Evolutionary conservation across 2,113 vertebrate species (phyloP).

Genomic region (Seriola quinqueradiata): DNA sequence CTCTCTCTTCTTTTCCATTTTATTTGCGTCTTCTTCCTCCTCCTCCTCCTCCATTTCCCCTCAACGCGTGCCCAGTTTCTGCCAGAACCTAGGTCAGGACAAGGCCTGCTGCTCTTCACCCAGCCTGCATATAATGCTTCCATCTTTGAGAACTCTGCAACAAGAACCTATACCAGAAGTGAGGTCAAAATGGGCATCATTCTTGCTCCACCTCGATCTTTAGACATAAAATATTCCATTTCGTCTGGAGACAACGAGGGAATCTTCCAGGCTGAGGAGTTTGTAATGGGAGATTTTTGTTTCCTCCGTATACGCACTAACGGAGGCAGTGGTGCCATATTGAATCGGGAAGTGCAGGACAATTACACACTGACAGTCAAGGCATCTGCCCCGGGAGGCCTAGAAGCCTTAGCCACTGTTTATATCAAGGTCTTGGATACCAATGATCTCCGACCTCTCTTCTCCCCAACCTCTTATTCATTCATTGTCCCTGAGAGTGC

Average conservation of each 20-base stretch:
- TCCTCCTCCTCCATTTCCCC: constrained; percentile 81
- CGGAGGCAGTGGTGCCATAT: constrained; percentile 91
- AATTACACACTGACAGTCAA: constrained; percentile 94
- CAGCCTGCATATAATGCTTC: constrained; percentile 92
- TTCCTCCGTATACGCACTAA: constrained; percentile 96
- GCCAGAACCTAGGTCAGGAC: constrained; percentile 72
- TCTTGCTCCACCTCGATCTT: constrained; percentile 86
- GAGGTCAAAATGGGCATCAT: constrained; percentile 92
- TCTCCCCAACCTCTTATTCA: constrained; percentile 95
- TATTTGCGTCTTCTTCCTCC: constrained; percentile 64
- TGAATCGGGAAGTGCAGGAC: constrained; percentile 97
- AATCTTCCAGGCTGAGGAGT: constrained; percentile 94
- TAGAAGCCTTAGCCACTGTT: constrained; percentile 93
- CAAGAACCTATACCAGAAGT: constrained; percentile 91
- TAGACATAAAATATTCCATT: constrained; percentile 93
- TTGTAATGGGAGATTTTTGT: constrained; percentile 95
- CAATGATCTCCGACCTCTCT: constrained; percentile 96
- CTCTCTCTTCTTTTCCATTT: constrained; percentile 63
- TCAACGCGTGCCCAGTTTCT: constrained; percentile 82
- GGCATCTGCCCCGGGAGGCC: constrained; percentile 90
- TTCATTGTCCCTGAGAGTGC: constrained; percentile 93
- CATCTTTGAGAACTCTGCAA: constrained; percentile 94
- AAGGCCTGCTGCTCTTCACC: constrained; percentile 92
- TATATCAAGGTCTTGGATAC: constrained; percentile 94
- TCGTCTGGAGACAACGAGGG: constrained; percentile 92